A percentile compares a stretch with the other conserved stretches of the same genome.
phyloP scores from a whole-genome alignment of 2,113 vertebrate species.

The Scolopax mira region DNA sequence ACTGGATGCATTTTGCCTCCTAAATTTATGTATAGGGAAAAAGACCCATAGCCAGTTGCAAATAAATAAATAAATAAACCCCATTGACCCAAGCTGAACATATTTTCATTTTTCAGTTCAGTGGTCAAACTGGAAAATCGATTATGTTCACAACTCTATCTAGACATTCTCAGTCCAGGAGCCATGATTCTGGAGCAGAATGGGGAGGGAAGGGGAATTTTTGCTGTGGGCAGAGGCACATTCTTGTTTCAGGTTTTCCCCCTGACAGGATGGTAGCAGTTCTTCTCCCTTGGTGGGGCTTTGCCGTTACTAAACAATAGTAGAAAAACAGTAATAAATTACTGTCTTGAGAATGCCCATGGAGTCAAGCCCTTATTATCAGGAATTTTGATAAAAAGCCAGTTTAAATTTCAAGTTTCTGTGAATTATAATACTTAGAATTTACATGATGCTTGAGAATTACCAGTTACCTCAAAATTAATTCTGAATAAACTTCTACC shows the following conservation, averaged over 20 bases:
- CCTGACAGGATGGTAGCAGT: neutral
- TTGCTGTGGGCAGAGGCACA: neutral
- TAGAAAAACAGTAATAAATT: neutral
- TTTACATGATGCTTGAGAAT: neutral
- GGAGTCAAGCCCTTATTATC: neutral
- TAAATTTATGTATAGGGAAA: neutral
- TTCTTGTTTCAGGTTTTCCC: neutral
- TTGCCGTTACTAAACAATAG: neutral
- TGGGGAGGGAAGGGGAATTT: neutral
- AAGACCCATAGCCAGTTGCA: neutral
- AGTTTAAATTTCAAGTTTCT: neutral
- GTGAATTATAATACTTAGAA: neutral
- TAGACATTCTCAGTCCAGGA: neutral
- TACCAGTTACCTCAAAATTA: neutral
- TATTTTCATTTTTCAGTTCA: slow-evolving; percentile 19
- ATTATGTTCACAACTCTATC: neutral
- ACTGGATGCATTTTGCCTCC: neutral
- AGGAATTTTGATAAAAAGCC: neutral
- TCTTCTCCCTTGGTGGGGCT: neutral
- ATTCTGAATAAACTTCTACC: neutral
- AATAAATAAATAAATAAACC: neutral
- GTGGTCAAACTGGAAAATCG: slow-evolving; percentile 19
- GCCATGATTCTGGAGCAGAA: neutral
- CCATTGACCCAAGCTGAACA: neutral
- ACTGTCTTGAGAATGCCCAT: neutral